Evolutionary conservation across 2,113 vertebrate genomes (phyloP).

Genomic region (Syrmaticus mikado): DNA sequence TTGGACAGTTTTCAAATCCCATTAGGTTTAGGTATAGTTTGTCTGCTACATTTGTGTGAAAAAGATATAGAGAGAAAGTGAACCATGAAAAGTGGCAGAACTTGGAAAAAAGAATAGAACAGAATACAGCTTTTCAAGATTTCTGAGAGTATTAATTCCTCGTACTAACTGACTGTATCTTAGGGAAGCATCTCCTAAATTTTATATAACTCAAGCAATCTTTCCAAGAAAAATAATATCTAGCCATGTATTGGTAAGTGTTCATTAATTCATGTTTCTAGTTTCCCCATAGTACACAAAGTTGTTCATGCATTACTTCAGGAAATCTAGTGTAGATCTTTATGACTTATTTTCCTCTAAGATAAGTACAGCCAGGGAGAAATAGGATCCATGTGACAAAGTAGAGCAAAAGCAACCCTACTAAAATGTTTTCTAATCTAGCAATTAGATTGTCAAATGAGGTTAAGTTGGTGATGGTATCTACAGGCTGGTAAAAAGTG

Average conservation of each 20-base stretch:
- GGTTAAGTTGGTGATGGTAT: accelerated
- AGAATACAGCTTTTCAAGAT: neutral
- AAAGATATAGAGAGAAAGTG: neutral
- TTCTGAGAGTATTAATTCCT: neutral
- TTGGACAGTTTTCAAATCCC: neutral
- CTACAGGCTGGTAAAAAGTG: neutral
- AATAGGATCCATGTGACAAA: neutral
- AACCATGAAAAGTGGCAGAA: neutral
- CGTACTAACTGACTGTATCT: neutral
- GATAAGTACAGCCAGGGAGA: neutral
- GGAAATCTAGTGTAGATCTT: neutral
- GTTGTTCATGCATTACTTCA: neutral
- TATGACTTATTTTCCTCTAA: neutral
- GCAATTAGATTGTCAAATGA: neutral
- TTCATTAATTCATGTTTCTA: neutral
- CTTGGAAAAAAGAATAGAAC: neutral
- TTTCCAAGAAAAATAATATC: neutral
- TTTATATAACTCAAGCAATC: neutral
- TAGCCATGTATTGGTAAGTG: neutral
- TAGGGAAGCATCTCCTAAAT: neutral
- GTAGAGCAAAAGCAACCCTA: neutral
- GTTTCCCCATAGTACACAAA: neutral
- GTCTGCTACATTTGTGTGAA: neutral
- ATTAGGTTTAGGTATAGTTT: neutral
- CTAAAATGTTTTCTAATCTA: neutral